Evolutionary conservation across 2,113 vertebrate species (phyloP), one percentile per base, ranked within the genome.

Genomic region (Oenanthe oenanthe): DNA sequence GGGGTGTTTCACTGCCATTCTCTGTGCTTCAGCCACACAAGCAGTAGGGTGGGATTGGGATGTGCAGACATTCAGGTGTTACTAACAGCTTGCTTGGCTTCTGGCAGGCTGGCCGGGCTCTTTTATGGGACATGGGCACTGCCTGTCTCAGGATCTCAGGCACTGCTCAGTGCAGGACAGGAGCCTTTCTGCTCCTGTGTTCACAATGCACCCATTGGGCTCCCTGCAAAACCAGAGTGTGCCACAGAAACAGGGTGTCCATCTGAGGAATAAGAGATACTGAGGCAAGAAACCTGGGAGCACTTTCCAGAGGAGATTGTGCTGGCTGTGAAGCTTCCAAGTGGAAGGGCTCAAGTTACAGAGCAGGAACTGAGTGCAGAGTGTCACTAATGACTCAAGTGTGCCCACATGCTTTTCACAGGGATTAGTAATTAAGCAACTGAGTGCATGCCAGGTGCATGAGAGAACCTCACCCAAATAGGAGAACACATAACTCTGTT

Each of bases 131-230:
- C 28, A 8, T 31, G 2, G 2, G 17, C 32, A 4, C 9, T 2
- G 2, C 17, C 29, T 40, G 6, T 29, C 0, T 2, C 32, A 60
- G 54, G 12, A 53, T 48, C n/a, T 1, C 1, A 56, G 60, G 17
- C 29, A 47, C 32, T 19, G 54, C 58, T 34, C 12, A 4, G 42
- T n/a, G 32, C 32, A 42, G 19, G 45, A 11, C 63, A 38, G 48
- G 16, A 62, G 22, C 17, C 31, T 57, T 62, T 61, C 61, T 67
- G 31, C 57, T 54, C 32, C 53, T 19, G 0, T 34, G 26, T 20
- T 79, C 63, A 6, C 12, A 4, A 7, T 36, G 32, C 40, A 34
- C n/a, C 19, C 12, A 1, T 42, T 13, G 18, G 45, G 28, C 34
- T 29, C 31, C 14, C n/a, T 50, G 45, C 12, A 34, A 2, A 32